These are phyloP conservation scores for Tupaia tana DNA, from an alignment of 2,113 vertebrate genomes.

Conservation along the genomic window DNA sequence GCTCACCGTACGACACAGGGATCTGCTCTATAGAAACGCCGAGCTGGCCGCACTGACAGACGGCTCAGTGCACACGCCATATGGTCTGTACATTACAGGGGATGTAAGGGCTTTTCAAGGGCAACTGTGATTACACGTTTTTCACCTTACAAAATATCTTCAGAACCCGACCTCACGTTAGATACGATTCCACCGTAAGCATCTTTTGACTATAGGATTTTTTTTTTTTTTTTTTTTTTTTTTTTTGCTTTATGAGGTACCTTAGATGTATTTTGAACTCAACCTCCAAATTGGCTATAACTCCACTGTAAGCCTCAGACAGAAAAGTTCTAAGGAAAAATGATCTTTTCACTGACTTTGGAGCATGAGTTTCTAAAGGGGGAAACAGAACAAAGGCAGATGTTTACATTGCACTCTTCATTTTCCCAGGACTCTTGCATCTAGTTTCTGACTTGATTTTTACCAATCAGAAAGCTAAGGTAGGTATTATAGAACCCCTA, in stretches of 20 bases:
- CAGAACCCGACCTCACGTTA: background rate
- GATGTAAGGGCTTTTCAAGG: background rate
- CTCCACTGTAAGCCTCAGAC: fast-evolving
- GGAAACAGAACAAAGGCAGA: background rate
- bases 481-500: background rate
- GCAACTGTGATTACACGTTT: background rate
- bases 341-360: background rate
- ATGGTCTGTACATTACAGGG: fast-evolving
- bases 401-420: fast-evolving
- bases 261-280: background rate
- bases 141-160: background rate
- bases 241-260: background rate
- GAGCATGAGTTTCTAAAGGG: background rate
- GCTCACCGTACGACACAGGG: background rate
- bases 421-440: background rate
- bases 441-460: background rate
- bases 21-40: fast-evolving
- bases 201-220: background rate
- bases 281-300: background rate
- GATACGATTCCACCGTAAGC: background rate
- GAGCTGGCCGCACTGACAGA: fast-evolving
- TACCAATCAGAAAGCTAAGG: background rate
- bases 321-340: background rate
- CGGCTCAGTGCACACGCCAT: fast-evolving
- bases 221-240: fast-evolving